Evolutionary conservation across 2,797 vertebrate genomes (phyloP).

Genomic region (Ceryle rudis): DNA sequence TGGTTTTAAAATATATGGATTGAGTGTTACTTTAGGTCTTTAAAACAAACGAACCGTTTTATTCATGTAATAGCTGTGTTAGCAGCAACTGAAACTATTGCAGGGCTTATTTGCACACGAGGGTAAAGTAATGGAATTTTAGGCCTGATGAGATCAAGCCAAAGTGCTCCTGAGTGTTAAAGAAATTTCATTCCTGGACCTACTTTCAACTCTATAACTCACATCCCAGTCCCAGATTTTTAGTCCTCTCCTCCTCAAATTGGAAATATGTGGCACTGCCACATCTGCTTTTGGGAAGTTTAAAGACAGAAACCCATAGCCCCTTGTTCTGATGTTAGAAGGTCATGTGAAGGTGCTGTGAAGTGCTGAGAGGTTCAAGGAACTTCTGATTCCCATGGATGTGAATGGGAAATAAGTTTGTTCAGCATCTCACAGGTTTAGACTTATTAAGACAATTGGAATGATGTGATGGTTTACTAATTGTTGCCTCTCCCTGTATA

Average conservation of each 20-base stretch:
- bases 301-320: neutral
- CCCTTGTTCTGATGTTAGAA: neutral
- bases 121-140: slow-evolving; percentile 26
- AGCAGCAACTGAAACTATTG: neutral
- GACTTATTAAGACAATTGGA: neutral
- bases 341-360: neutral
- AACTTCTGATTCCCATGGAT: neutral
- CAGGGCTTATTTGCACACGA: slow-evolving; percentile 12
- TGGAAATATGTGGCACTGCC: neutral
- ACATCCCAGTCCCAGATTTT: neutral
- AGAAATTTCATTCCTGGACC: slow-evolving; percentile 32
- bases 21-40: slow-evolving; percentile 37
- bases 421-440: neutral
- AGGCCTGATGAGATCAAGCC: neutral
- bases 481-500: neutral
- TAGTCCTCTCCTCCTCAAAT: neutral
- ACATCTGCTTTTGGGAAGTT: neutral
- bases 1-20: slow-evolving; percentile 34
- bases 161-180: neutral
- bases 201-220: neutral
- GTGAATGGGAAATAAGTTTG: neutral
- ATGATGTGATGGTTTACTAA: neutral
- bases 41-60: slow-evolving; percentile 58
- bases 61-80: slow-evolving; percentile 33
- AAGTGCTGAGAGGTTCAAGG: neutral